Base-by-base conservation (phyloP, 2,888 invertebrate genomes). In the Idaea dimidiata region DNA sequence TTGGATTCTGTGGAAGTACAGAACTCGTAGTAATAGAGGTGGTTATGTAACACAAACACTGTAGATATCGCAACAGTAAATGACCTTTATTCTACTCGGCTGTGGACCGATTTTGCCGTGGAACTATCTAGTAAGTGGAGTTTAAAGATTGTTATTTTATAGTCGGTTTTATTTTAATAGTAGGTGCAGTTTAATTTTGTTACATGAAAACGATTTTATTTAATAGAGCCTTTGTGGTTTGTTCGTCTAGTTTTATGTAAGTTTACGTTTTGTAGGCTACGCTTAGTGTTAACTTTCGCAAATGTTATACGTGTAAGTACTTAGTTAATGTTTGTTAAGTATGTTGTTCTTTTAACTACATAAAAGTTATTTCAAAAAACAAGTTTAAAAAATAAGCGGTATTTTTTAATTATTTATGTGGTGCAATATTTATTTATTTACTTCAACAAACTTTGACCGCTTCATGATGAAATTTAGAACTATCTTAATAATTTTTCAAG, bases 41-140 rank as follows among this genome's bases (percentile, higher is more conserved):
- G 14, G 43, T 43, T 65, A 67, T 72, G 71, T 72, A 75, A 77
- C 76, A 72, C 75, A 77, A 75, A 73, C 66, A 75, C 65, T 68
- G 63, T 62, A 56, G 62, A 62, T 67, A 66, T 65, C 62, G 69
- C 71, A 65, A 69, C 62, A 67, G 69, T 66, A 68, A 77, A 78
- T 72, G 70, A 70, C 63, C 69, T 67, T 68, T 76, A 72, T 71
- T 66, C 57, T 65, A 61, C 57, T 54, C 60, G 62, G 61, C 69
- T 66, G 69, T 72, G 67, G 69, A 69, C 66, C 68, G 68, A 73
- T 73, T 70, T 70, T 77, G 67, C 72, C 68, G 66, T 66, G 62
- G 66, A 72, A 69, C 70, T 72, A 69, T 58, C 59, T 33, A 64
- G 62, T 58, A 64, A 61, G 62, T 63, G 59, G 32, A 58, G 54